These are phyloP conservation scores for Trichomalopsis sarcophagae DNA, from an alignment of 1,140 invertebrate genomes.

Conservation along the genomic window DNA sequence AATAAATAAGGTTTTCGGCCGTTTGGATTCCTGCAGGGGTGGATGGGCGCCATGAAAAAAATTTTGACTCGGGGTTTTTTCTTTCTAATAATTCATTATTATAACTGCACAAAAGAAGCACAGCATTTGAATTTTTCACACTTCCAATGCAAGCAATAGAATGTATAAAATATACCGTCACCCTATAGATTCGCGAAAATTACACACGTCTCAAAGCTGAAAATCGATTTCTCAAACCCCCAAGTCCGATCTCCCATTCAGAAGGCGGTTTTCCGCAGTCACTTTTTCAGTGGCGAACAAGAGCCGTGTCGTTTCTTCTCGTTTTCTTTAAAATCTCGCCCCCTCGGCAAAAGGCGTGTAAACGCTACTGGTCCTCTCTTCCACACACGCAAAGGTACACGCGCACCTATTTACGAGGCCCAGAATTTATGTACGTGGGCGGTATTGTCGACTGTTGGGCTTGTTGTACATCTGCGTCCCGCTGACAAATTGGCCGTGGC, in stretches of 20 bases:
- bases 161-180: constrained; percentile 31
- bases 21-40: not conserved
- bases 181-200: constrained; percentile 19
- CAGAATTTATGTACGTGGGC: constrained; percentile 53
- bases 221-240: constrained; percentile 14
- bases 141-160: constrained; percentile 19
- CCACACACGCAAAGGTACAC: not conserved
- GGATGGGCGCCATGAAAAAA: not conserved
- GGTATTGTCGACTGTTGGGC: constrained; percentile 45
- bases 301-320: not conserved
- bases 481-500: constrained; percentile 53
- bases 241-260: not conserved
- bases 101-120: too few species aligned
- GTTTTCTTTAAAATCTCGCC: not conserved
- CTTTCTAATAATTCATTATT: constrained; percentile 19
- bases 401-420: not conserved
- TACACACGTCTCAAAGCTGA: constrained; percentile 11
- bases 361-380: constrained; percentile 38
- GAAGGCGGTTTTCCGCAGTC: constrained; percentile 31
- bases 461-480: constrained; percentile 55
- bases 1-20: not conserved
- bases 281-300: constrained; percentile 27
- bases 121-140: too few species aligned
- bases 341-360: constrained; percentile 46
- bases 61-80: not conserved